These are phyloP conservation scores for Otus scops DNA, from an alignment of 2,797 vertebrate species.

Conservation along the genomic window DNA sequence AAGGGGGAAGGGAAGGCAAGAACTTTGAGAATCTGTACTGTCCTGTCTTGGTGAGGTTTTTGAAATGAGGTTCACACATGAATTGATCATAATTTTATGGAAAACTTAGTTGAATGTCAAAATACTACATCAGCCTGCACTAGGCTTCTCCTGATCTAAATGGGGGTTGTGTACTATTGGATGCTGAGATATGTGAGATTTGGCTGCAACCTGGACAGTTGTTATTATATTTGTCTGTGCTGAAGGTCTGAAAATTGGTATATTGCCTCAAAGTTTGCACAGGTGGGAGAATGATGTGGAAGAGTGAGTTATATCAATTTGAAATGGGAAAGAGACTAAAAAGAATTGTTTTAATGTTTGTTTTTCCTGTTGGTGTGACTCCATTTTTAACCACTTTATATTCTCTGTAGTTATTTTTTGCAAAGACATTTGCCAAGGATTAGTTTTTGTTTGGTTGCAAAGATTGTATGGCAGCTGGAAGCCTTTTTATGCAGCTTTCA, in stretches of 20 bases:
- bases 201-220: not conserved
- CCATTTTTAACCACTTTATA: constrained; percentile 42
- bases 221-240: not conserved
- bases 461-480: constrained; percentile 56
- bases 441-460: constrained; percentile 53
- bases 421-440: constrained; percentile 51
- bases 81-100: not conserved
- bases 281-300: constrained; percentile 19
- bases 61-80: not conserved
- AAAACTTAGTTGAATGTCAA: not conserved
- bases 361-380: constrained; percentile 8
- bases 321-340: not conserved
- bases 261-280: constrained; percentile 21
- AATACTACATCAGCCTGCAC: not conserved
- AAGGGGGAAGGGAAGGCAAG: not conserved
- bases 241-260: not conserved
- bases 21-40: not conserved
- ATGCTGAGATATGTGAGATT: not conserved
- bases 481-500: constrained; percentile 20
- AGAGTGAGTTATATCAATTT: not conserved
- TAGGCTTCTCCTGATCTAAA: not conserved
- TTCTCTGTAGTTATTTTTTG: constrained; percentile 33
- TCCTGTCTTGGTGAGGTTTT: not conserved
- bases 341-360: not conserved
- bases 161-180: not conserved